Base-by-base conservation (phyloP, 2,113 vertebrate species). In the Vimba vimba region DNA sequence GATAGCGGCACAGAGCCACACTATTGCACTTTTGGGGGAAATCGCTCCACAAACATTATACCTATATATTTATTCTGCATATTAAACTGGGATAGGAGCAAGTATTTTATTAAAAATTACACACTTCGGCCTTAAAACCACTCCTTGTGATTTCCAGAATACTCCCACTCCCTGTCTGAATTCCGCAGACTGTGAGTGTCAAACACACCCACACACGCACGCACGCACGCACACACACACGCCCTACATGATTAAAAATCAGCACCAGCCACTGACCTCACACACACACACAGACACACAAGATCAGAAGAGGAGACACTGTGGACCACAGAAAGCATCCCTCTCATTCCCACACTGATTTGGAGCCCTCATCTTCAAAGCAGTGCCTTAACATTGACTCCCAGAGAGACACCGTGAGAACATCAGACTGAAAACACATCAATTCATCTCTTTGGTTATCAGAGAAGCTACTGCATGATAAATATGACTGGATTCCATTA, bases 281-380 rank as follows among this genome's bases (percentile, higher is more conserved):
- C 45, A 47, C 79, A 66, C 62, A 12, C 60, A 66, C 60, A 36
- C 10, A 47, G 57, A 33, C 45, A 19, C 52, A n/a, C 77, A 21
- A 64, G 57, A 80, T 80, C 78, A 27, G 36, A 62, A 64, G 59
- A 15, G n/a, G 15, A 62, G 57, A 17, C 36, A 60, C 78, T 62
- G 36, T 45, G 36, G 78, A 80, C 39, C 59, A 62, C 36, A 80
- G 78, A 64, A 80, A 64, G 78, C 17, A 80, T 80, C 59, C 21
- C 52, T 80, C 13, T 80, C 23, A 60, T 80, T 80, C 78, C 78
- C 76, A 79, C 55, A 79, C 78, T 27, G 78, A 80, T 64, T 64
- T 62, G 15, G 59, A 80, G 60, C n/a, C 13, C n/a, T 64, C n/a
- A 45, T 62, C 52, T 79, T 79, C 76, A 79, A 75, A 75, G 71